Conservation (phyloP, 2,113 vertebrate genomes). For the Miniopterus natalensis region DNA sequence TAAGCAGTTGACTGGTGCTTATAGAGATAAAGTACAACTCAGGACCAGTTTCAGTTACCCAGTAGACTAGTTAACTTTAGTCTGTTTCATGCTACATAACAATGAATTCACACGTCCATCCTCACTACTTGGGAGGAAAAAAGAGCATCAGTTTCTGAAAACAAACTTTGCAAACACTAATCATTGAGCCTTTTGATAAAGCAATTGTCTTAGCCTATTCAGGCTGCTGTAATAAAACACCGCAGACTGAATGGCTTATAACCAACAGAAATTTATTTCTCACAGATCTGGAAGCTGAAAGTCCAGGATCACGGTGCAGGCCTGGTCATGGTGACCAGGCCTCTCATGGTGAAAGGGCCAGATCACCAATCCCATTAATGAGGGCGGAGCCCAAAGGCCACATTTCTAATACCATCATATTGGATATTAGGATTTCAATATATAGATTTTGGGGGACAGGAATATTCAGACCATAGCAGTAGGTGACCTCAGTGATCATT, state of each 20-base stretch:
- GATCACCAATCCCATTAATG: background rate
- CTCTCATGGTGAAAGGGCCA: background rate
- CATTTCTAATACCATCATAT: background rate
- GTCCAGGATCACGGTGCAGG: background rate
- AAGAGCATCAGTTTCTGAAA: conserved; percentile 1
- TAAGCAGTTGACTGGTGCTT: background rate
- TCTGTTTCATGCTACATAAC: background rate
- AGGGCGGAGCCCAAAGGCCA: background rate
- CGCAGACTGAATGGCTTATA: background rate
- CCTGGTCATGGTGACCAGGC: background rate
- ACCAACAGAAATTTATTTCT: background rate
- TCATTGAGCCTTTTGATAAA: background rate
- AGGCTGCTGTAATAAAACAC: background rate
- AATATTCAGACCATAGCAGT: background rate
- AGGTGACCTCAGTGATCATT: background rate
- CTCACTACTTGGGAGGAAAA: background rate
- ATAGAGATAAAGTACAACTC: background rate
- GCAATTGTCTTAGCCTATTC: too few species aligned
- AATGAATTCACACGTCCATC: background rate
- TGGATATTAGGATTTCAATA: background rate
- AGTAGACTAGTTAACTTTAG: background rate
- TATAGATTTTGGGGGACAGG: background rate
- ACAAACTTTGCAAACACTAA: background rate
- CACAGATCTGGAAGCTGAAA: background rate
- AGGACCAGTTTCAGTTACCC: background rate